Percentiles rank a stretch among this genome's conserved stretches.
These are phyloP conservation scores for Acanthosepion esculentum DNA, from an alignment of 2,888 invertebrate species.

Conservation along the genomic window DNA sequence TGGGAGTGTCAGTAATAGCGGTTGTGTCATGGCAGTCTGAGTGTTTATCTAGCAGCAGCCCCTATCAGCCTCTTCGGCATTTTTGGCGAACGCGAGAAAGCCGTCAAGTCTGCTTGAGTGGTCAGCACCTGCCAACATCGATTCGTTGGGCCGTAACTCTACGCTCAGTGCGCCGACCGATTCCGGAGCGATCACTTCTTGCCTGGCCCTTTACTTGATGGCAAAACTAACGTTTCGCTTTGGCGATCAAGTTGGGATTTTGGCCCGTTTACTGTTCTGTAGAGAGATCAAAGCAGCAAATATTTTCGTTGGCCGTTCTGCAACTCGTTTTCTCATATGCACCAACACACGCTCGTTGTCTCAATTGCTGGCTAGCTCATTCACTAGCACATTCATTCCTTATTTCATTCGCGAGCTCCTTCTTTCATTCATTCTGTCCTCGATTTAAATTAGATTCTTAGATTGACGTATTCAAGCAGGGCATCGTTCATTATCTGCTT, in stretches of 20 bases:
- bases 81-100: not conserved
- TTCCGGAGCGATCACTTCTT: not conserved
- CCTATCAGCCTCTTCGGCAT: not conserved
- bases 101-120: not conserved
- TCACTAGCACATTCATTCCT: not conserved
- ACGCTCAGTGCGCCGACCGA: not conserved
- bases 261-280: not conserved
- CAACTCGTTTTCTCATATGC: not conserved
- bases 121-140: not conserved
- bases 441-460: not conserved
- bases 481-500: too few species aligned
- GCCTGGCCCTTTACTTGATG: not conserved
- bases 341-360: not conserved
- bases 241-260: not conserved
- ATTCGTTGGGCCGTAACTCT: slow-evolving; percentile 21
- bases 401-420: not conserved
- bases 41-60: not conserved
- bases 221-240: slow-evolving; percentile 7
- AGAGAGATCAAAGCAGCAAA: not conserved
- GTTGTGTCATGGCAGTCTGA: not conserved
- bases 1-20: not conserved
- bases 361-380: not conserved
- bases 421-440: not conserved
- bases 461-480: too few species aligned
- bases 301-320: not conserved